These are phyloP conservation scores for Phragmatobia fuliginosa DNA, from an alignment of 2,888 invertebrate genomes.

Conservation along the genomic window DNA sequence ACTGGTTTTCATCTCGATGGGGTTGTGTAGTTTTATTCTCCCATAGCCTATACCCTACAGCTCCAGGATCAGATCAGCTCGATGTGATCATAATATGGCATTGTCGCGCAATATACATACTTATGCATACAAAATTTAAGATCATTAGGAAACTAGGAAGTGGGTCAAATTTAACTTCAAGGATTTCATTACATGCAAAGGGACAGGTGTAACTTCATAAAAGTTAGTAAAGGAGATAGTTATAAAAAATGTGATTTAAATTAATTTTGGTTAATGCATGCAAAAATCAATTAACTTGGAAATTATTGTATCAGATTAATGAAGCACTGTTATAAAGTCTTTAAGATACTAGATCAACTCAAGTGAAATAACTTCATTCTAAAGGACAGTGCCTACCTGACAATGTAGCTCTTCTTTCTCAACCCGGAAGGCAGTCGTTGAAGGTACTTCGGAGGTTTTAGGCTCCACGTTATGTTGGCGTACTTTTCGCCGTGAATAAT, in stretches of 20 bases:
- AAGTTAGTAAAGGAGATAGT: background rate
- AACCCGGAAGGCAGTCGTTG: constrained; percentile 69
- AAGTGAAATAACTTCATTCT: background rate
- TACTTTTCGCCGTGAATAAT: constrained; percentile 63
- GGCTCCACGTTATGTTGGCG: constrained; percentile 73
- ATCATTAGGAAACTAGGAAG: too few species aligned
- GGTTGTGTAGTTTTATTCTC: too few species aligned
- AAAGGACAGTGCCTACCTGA: constrained; percentile 62
- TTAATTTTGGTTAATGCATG: background rate
- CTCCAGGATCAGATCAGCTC: too few species aligned
- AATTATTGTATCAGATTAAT: background rate
- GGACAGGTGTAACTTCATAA: too few species aligned
- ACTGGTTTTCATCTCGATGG: too few species aligned
- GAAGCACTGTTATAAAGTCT: background rate
- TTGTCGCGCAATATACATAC: too few species aligned
- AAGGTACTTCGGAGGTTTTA: constrained; percentile 66
- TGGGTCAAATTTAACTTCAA: too few species aligned
- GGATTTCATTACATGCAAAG: too few species aligned
- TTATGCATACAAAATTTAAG: too few species aligned
- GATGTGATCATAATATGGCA: too few species aligned
- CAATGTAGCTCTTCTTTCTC: constrained; percentile 66
- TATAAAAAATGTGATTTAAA: background rate
- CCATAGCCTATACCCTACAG: too few species aligned
- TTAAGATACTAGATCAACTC: background rate
- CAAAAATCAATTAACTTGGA: background rate